These are phyloP conservation scores for Chinchilla lanigera DNA, from an alignment of 2,113 vertebrate genomes.

Conservation along the genomic window DNA sequence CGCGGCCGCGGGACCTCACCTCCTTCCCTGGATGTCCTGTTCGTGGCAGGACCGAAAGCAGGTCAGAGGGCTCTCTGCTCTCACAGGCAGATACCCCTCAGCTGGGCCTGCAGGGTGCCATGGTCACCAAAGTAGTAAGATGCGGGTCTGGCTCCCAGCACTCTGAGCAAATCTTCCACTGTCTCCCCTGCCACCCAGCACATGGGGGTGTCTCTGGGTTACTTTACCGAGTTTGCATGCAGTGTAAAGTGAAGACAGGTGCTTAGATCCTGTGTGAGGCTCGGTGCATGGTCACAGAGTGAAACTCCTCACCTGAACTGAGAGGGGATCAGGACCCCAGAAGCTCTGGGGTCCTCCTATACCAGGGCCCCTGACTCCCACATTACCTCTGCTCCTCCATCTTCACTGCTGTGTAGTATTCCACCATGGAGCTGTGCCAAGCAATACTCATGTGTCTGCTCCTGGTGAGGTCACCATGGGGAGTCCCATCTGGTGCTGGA, in stretches of 20 bases:
- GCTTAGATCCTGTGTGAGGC: rapidly evolving
- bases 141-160: rapidly evolving
- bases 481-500: not conserved
- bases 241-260: not conserved
- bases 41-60: not conserved
- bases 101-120: not conserved
- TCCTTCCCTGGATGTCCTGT: not conserved
- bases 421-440: rapidly evolving
- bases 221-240: not conserved
- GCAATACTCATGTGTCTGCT: rapidly evolving
- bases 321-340: too few species aligned
- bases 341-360: rapidly evolving
- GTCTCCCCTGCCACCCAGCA: rapidly evolving
- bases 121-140: not conserved
- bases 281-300: rapidly evolving
- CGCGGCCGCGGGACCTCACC: rapidly evolving
- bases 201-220: rapidly evolving
- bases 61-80: not conserved
- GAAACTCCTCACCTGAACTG: not conserved
- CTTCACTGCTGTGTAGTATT: rapidly evolving
- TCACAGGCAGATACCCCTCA: not conserved
- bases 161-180: too few species aligned
- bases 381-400: rapidly evolving
- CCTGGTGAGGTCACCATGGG: rapidly evolving
- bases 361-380: rapidly evolving